These are phyloP conservation scores for Pachypeltis micranthus DNA, from an alignment of 1,140 invertebrate genomes.

Conservation along the genomic window DNA sequence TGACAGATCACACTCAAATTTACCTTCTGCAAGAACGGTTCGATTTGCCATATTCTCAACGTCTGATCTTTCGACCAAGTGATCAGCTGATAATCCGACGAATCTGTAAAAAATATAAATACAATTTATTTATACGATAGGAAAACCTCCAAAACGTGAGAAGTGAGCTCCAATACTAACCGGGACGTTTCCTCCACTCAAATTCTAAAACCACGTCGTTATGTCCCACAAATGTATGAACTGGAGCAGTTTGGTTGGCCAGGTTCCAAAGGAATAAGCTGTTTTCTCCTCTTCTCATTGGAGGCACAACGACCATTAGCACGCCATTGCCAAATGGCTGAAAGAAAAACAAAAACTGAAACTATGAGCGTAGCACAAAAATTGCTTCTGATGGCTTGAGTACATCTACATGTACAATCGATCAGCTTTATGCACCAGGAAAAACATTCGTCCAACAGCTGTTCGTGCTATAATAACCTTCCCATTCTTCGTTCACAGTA, in stretches of 20 bases:
- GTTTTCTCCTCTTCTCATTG: slow-evolving; percentile 65
- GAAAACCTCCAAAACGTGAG: no score
- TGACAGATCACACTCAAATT: slow-evolving; percentile 33
- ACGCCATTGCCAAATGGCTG: slow-evolving; percentile 86
- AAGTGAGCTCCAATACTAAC: not conserved
- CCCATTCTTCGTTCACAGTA: no score
- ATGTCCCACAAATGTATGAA: slow-evolving; percentile 83
- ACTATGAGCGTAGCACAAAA: not conserved
- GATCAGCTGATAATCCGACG: slow-evolving; percentile 68
- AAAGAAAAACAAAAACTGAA: slow-evolving; percentile 22
- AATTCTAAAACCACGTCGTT: slow-evolving; percentile 89
- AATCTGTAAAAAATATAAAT: slow-evolving; percentile 36
- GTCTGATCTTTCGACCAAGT: slow-evolving; percentile 93
- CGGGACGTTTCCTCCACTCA: slow-evolving; percentile 57
- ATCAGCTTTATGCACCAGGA: no score
- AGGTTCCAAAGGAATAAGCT: slow-evolving; percentile 72
- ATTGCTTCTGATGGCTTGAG: no score
- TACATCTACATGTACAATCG: no score
- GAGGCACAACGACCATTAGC: slow-evolving; percentile 77
- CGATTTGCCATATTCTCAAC: slow-evolving; percentile 79
- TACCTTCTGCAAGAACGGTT: slow-evolving; percentile 65
- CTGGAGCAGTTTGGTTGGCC: slow-evolving; percentile 52
- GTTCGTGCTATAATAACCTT: no score
- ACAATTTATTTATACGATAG: not conserved
- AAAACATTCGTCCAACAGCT: no score